Base-by-base conservation (phyloP, 2,888 invertebrate genomes). In the Blera fallax region DNA sequence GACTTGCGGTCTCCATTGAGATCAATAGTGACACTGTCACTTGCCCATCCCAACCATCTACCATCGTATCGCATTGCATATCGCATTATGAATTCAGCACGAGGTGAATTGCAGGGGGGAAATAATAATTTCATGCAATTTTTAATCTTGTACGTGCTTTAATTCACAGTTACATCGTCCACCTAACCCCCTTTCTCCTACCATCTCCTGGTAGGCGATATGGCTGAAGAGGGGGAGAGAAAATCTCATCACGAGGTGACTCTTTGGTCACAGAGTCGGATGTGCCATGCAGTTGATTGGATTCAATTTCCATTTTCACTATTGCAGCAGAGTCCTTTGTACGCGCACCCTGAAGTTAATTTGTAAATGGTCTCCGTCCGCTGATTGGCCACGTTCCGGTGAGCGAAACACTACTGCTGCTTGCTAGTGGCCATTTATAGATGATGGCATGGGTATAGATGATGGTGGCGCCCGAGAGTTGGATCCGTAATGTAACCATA, bases 61-160 rank as follows among this genome's bases (percentile, higher is more conserved):
- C n/a, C n/a, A n/a, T n/a, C n/a, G n/a, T n/a, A n/a, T n/a, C n/a
- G n/a, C n/a, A n/a, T n/a, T n/a, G n/a, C n/a, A n/a, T n/a, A 56
- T 60, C 62, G 62, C 83, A 64, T 76, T 79, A 74, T 76, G 79
- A 74, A 79, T 84, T 84, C 79, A 74, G 50, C 72, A 48, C 67
- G 69, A 62, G 72, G 67, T 56, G 62, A 54, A 29, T 74, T n/a
- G n/a, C n/a, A 56, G 74, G 18, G 52, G 79, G 56, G 45, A 89
- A 90, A 89, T 91, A 90, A 89, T 91, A 91, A 91, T 91, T 91
- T 91, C 90, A 91, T 90, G 91, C 91, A 91, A 90, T 91, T 91
- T 91, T 91, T 91, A 91, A 90, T 91, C 91, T 91, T 89, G 91
- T 91, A 91, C 91, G 91, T 91, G 91, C 91, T 91, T 91, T 90